Conservation (phyloP, 2,888 invertebrate genomes). For the Apodemia duryi region DNA sequence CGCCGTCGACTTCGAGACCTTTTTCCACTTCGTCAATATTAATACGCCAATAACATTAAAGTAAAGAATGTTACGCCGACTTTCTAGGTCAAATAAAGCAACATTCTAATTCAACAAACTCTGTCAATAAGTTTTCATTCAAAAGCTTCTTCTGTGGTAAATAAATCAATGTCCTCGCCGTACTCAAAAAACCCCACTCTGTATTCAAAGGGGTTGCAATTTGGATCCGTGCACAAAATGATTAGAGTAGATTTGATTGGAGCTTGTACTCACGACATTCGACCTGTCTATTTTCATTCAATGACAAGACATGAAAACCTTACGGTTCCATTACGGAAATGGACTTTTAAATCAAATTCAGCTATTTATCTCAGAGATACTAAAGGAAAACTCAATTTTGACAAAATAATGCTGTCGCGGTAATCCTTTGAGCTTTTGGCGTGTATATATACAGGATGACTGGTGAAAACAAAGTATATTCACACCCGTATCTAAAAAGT, state of each 20-base stretch:
- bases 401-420: background rate
- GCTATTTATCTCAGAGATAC: background rate
- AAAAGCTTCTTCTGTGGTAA: slow-evolving; percentile 3
- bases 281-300: slow-evolving; percentile 3
- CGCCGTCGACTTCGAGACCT: too few species aligned
- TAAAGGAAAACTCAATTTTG: background rate
- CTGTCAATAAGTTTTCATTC: background rate
- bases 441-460: too few species aligned
- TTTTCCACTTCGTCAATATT: too few species aligned
- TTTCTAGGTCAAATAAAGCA: background rate
- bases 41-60: too few species aligned
- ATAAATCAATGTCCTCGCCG: background rate
- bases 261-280: slow-evolving; percentile 1
- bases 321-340: slow-evolving; percentile 2
- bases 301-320: background rate
- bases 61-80: background rate
- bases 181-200: background rate
- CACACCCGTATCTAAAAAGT: too few species aligned
- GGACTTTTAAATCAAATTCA: background rate
- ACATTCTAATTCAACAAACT: slow-evolving; percentile 1
- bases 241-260: slow-evolving; percentile 13
- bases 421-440: background rate
- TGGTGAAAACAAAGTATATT: too few species aligned
- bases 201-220: slow-evolving; percentile 12
- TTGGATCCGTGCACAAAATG: slow-evolving; percentile 1